Conservation (phyloP, 2,888 invertebrate species). For the Ecdyonurus torrentis region DNA sequence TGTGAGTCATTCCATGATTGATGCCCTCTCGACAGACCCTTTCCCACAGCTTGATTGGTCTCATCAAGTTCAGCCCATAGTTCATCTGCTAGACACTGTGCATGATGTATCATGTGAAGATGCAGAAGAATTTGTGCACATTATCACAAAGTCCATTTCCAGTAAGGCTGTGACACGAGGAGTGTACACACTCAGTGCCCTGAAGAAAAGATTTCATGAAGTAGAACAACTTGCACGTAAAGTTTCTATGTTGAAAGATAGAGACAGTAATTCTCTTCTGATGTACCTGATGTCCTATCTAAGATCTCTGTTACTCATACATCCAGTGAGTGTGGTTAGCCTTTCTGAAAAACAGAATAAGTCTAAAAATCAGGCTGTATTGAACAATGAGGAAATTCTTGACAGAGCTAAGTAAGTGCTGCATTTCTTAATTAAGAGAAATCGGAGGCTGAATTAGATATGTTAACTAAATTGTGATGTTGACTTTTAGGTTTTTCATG, state of each 20-base stretch:
- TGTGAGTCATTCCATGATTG: neutral
- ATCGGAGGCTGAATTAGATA: no score
- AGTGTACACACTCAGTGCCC: neutral
- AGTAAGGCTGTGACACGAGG: neutral
- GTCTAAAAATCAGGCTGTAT: neutral
- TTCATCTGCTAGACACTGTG: neutral
- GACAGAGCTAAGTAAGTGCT: constrained; percentile 1
- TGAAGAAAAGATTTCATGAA: neutral
- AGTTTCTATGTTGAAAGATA: neutral
- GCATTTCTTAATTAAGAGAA: no score
- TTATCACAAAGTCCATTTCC: neutral
- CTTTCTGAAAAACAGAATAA: neutral
- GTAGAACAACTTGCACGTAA: neutral
- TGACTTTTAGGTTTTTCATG: neutral
- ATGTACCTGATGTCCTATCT: neutral
- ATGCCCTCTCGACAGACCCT: neutral
- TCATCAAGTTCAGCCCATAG: neutral
- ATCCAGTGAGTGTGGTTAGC: neutral
- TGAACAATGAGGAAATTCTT: neutral
- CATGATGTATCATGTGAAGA: neutral
- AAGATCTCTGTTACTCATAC: neutral
- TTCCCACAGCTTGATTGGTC: neutral
- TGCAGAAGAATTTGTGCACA: neutral
- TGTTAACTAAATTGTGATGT: neutral
- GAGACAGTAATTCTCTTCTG: neutral